phyloP scores from a whole-genome alignment of 2,888 invertebrate genomes.

The Trisateles emortualis region DNA sequence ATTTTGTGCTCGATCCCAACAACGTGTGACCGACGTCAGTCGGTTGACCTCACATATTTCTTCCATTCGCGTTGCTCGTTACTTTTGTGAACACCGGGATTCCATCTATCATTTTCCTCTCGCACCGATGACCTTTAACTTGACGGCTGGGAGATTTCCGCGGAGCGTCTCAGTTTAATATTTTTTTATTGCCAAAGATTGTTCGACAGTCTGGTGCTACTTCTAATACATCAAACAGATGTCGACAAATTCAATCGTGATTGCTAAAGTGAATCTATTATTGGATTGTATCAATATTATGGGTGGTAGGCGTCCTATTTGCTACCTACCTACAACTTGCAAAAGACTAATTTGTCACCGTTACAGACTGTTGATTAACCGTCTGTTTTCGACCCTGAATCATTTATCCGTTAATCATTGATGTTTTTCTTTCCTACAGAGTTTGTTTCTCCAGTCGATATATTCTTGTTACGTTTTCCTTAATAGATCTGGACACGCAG shows the following conservation, averaged over 20 bases:
- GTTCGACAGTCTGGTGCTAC: constrained; percentile 37
- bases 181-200: constrained; percentile 40
- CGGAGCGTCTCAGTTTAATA: constrained; percentile 52
- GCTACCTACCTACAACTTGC: constrained; percentile 26
- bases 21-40: constrained; percentile 71
- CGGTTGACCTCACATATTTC: constrained; percentile 76
- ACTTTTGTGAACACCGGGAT: constrained; percentile 70
- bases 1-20: constrained; percentile 66
- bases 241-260: constrained; percentile 15
- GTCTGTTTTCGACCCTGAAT: constrained; percentile 54
- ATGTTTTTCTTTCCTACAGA: constrained; percentile 23
- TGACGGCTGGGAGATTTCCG: constrained; percentile 59
- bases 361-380: constrained; percentile 62
- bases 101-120: constrained; percentile 77
- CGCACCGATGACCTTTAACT: constrained; percentile 67
- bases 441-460: constrained; percentile 24
- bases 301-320: background rate
- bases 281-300: background rate
- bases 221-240: constrained; percentile 35
- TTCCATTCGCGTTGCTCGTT: constrained; percentile 68
- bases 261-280: constrained; percentile 6
- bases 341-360: constrained; percentile 65
- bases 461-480: constrained; percentile 32
- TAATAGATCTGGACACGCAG: constrained; percentile 30
- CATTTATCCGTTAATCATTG: constrained; percentile 49